phyloP scores from a whole-genome alignment of 2,888 invertebrate genomes.

The Periphyllus acericola region DNA sequence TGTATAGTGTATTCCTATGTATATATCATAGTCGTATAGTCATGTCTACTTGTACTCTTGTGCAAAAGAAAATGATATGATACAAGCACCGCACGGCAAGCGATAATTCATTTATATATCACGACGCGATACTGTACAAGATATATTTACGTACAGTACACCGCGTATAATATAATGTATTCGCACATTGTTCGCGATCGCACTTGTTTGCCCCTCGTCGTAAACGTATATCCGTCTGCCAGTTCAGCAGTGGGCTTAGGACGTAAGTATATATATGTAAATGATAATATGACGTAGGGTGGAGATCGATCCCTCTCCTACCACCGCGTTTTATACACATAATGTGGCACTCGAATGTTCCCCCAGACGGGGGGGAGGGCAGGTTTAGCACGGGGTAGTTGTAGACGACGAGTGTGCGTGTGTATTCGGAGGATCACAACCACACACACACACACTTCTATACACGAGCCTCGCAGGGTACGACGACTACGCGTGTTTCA shows the following conservation, averaged over 20 bases:
- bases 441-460: not conserved
- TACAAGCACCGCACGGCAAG: not conserved
- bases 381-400: no score
- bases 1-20: not conserved
- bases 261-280: not conserved
- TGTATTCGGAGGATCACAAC: not conserved
- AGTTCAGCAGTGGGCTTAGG: not conserved
- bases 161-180: not conserved
- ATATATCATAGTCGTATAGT: not conserved
- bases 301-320: not conserved
- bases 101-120: conserved; percentile 28
- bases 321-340: no score
- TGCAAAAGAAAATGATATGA: not conserved
- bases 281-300: not conserved
- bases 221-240: not conserved
- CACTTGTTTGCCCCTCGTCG: not conserved
- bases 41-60: no score
- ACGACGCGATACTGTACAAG: not conserved
- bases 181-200: not conserved
- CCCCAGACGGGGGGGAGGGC: no score
- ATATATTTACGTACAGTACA: not conserved
- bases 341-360: not conserved
- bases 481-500: not conserved
- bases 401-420: no score
- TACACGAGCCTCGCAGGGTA: not conserved